Percentiles rank a stretch among this genome's conserved stretches.
These are phyloP conservation scores for Andrena fulva DNA, from an alignment of 2,888 invertebrate species.

Conservation along the genomic window DNA sequence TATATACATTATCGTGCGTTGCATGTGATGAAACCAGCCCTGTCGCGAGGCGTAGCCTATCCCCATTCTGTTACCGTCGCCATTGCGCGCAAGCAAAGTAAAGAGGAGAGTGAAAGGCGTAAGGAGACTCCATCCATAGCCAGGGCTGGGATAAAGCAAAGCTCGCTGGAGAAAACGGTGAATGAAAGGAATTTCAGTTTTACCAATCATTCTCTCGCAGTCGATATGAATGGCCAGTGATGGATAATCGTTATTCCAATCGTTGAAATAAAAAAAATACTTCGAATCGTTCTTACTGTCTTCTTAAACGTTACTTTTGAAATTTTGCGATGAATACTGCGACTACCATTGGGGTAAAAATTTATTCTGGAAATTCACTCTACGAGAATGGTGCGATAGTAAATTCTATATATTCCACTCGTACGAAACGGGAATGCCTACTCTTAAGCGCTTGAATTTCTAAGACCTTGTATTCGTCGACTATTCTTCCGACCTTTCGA, in stretches of 20 bases:
- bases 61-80: conserved; percentile 2
- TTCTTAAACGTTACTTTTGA: conserved; percentile 15
- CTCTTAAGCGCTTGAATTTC: conserved; percentile 1
- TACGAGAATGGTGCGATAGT: background rate
- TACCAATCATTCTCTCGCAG: conserved; percentile 23
- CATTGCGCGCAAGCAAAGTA: background rate
- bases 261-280: conserved; percentile 7
- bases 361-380: background rate
- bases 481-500: background rate
- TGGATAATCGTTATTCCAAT: conserved; percentile 34
- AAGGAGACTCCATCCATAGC: background rate
- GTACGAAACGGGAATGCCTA: background rate
- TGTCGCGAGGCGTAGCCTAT: conserved; percentile 3
- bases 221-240: conserved; percentile 35
- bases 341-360: background rate
- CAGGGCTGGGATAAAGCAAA: conserved; percentile 8
- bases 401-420: conserved; percentile 10
- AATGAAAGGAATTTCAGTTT: conserved; percentile 14
- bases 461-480: conserved; percentile 3
- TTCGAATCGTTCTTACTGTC: background rate
- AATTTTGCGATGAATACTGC: background rate
- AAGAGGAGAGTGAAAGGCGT: background rate
- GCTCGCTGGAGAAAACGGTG: conserved; percentile 25
- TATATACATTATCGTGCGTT: conserved; percentile 56
- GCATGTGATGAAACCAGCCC: conserved; percentile 9